Percentiles rank a stretch among this genome's conserved stretches.
Conservation (phyloP, 2,888 invertebrate species). For the Sesia bembeciformis region DNA sequence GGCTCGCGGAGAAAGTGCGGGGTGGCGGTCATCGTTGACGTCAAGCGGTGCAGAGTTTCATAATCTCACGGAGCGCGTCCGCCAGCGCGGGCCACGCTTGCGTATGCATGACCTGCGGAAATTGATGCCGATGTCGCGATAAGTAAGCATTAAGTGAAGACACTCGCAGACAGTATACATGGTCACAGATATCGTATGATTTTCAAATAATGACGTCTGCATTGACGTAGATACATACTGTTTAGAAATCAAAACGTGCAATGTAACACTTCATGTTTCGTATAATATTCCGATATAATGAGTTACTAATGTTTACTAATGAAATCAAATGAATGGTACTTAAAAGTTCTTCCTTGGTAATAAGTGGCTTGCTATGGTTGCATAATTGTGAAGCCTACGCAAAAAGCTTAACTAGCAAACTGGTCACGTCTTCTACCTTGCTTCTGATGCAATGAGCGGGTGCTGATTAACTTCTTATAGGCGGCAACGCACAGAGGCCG, state of each 20-base stretch:
- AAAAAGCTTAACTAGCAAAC: constrained; percentile 15
- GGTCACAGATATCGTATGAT: constrained; percentile 1
- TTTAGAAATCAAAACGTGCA: too few relatives aligned
- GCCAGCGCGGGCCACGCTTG: background rate
- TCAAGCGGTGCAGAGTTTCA: constrained; percentile 46
- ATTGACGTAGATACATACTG: constrained; percentile 1
- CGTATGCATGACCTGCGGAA: constrained; percentile 6
- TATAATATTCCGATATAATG: too few relatives aligned
- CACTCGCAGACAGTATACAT: background rate
- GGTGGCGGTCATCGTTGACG: constrained; percentile 46
- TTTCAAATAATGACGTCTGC: constrained; percentile 9
- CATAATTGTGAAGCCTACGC: constrained; percentile 29
- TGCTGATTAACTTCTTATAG: too few relatives aligned
- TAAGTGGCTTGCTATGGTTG: constrained; percentile 12
- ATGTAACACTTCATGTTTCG: too few relatives aligned
- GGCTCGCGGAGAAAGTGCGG: constrained; percentile 42
- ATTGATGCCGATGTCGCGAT: constrained; percentile 2
- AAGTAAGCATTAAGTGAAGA: constrained; percentile 1
- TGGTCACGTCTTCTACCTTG: constrained; percentile 20
- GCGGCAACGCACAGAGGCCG: background rate
- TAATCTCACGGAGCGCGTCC: constrained; percentile 18
- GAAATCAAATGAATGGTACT: background rate
- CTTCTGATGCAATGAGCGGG: too few relatives aligned
- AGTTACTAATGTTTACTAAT: background rate
- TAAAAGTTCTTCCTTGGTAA: too few relatives aligned